Base-by-base conservation (phyloP, 1,140 invertebrate species). In the Phymastichus coffea region DNA sequence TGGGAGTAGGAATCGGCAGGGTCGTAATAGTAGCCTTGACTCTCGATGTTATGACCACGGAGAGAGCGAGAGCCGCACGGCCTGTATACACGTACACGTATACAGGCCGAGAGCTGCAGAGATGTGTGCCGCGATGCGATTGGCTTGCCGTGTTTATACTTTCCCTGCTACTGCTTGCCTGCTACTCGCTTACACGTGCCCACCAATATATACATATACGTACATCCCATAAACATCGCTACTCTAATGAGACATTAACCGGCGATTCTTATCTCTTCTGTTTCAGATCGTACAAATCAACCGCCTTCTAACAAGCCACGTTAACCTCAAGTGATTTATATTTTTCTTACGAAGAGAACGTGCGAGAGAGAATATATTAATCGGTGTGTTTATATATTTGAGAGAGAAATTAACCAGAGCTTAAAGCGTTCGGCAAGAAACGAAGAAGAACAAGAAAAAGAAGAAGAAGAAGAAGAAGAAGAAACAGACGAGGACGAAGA, bases 251-350 rank as follows among this genome's bases (percentile, higher is more conserved):
- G 51, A 52, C 30, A 19, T 22, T 55, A 40, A 54, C 53, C 10
- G 4, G 17, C 30, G 30, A 38, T 38, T 25, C 33, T 54, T 33
- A 33, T 33, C 28, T 12, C 48, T 25, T 48, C 35, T 60, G 74
- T 80, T 80, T 56, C 77, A 80, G 78, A 80, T 79, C 78, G 78
- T 80, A 80, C 78, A 80, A 80, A 80, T 80, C 74, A 79, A 79
- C 70, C 75, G 78, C 78, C 78, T 80, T 80, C 77, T 73, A 80
- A 77, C 72, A 79, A 80, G 77, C 78, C 76, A 79, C 76, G 74
- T 79, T 80, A 80, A 80, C 78, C 77, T 79, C 78, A 79, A 80
- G 77, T 79, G 78, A 80, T 79, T 79, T 80, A 74, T 80, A 80
- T 80, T 80, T 80, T 80, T 77, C 76, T 79, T 79, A 2, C 41